A percentile compares a stretch with the other conserved stretches of the same genome.
phyloP scores from a whole-genome alignment of 2,113 vertebrate species.

The Suncus etruscus region DNA sequence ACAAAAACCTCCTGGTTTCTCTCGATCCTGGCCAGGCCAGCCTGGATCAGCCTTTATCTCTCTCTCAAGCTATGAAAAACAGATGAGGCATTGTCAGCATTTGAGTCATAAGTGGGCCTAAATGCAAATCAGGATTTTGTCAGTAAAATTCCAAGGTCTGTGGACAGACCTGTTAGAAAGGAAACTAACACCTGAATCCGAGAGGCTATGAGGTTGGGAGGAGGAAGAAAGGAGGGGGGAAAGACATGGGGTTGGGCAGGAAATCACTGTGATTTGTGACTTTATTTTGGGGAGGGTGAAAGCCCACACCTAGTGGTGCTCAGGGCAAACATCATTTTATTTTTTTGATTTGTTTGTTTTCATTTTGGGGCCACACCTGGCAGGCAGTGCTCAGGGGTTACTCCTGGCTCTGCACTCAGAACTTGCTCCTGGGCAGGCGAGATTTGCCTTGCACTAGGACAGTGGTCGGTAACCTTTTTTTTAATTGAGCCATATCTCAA shows the following conservation, averaged over 20 bases:
- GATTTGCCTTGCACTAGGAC: too few relatives aligned
- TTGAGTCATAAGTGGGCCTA: conserved; percentile 32
- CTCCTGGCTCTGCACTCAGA: too few relatives aligned
- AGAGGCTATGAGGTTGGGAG: background rate
- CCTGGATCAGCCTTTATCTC: background rate
- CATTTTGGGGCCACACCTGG: too few relatives aligned
- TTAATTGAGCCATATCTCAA: too few relatives aligned
- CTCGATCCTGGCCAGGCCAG: background rate
- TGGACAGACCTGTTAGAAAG: too few relatives aligned
- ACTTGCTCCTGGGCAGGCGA: too few relatives aligned
- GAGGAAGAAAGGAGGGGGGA: background rate
- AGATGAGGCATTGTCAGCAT: conserved; percentile 47
- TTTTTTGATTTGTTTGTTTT: too few relatives aligned
- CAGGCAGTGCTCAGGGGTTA: too few relatives aligned
- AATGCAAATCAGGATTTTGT: conserved; percentile 60
- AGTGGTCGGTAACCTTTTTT: too few relatives aligned
- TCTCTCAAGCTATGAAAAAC: background rate
- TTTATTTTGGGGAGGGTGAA: background rate
- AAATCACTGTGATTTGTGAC: background rate
- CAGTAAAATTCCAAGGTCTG: conserved; percentile 23
- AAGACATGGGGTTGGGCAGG: background rate
- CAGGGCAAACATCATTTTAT: too few relatives aligned
- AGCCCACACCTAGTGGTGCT: too few relatives aligned
- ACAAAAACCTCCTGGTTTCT: background rate
- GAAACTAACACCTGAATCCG: background rate